Evolutionary conservation across 2,113 vertebrate species (phyloP).

Genomic region (Menidia beryllina): DNA sequence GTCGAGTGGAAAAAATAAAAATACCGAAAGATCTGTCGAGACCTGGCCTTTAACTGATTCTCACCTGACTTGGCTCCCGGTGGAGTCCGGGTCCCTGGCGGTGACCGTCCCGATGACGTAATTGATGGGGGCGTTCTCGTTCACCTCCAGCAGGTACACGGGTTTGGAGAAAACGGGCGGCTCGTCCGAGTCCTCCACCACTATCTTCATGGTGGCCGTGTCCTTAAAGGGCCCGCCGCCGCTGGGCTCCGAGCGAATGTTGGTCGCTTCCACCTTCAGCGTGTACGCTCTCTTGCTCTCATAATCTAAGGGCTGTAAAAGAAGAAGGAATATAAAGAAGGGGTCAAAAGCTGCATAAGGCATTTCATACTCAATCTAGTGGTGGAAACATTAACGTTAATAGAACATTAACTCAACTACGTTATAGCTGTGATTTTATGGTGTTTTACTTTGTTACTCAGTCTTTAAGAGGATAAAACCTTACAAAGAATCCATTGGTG

Average conservation of each 20-base stretch:
- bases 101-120: constrained; percentile 91
- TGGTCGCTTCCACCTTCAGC: constrained; percentile 93
- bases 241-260: constrained; percentile 87
- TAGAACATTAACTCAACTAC: too few species aligned
- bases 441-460: too few species aligned
- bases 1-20: not conserved
- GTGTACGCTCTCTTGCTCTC: constrained; percentile 94
- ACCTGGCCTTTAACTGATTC: not conserved
- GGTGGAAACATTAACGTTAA: not conserved
- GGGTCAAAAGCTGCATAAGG: constrained; percentile 5
- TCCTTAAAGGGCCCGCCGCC: constrained; percentile 92
- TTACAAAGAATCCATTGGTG: too few species aligned
- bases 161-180: constrained; percentile 92
- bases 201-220: constrained; percentile 91
- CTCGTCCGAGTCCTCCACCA: constrained; percentile 93
- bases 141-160: constrained; percentile 90
- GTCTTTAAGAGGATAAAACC: too few species aligned
- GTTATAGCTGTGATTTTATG: not conserved
- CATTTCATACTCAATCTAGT: not conserved
- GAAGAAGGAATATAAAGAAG: not conserved
- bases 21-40: not conserved
- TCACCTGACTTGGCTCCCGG: constrained; percentile 92
- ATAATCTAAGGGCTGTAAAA: constrained; percentile 92
- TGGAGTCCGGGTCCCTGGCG: constrained; percentile 90
- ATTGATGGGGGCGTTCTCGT: constrained; percentile 93